Conservation (phyloP, 1,140 invertebrate species). For the Ladona fulva region DNA sequence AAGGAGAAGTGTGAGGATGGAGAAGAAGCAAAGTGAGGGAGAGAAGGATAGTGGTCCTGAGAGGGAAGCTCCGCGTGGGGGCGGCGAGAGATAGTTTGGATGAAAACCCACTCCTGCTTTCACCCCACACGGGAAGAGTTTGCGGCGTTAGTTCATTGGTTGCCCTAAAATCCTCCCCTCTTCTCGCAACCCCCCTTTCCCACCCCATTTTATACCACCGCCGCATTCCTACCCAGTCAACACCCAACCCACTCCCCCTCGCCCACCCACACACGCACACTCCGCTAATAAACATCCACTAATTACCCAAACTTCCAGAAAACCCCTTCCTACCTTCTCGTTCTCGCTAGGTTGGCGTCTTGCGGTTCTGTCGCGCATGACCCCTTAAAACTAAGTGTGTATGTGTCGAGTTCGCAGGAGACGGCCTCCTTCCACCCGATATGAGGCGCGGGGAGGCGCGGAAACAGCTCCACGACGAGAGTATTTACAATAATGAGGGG, state of each 20-base stretch:
- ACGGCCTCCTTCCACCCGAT: neutral
- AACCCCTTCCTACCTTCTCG: neutral
- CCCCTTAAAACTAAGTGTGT: neutral
- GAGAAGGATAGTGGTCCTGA: neutral
- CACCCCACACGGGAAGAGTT: neutral
- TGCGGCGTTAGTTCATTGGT: constrained; percentile 7
- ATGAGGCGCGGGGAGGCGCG: no score
- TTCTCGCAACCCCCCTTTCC: no score
- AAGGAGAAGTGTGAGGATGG: no score
- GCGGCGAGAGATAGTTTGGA: neutral
- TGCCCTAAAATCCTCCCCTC: neutral
- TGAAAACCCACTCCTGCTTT: neutral
- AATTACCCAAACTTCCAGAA: neutral
- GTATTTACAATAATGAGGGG: neutral
- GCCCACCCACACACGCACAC: neutral
- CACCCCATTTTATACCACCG: neutral
- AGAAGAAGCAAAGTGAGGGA: no score
- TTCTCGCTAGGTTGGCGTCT: neutral
- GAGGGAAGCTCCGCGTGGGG: neutral
- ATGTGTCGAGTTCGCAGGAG: neutral
- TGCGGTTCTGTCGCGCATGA: neutral
- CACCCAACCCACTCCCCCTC: neutral
- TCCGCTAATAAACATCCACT: constrained; percentile 1
- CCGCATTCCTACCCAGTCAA: no score
- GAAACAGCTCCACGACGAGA: neutral